Base-by-base conservation (phyloP, 2,113 vertebrate species). In the Glareola pratincola region DNA sequence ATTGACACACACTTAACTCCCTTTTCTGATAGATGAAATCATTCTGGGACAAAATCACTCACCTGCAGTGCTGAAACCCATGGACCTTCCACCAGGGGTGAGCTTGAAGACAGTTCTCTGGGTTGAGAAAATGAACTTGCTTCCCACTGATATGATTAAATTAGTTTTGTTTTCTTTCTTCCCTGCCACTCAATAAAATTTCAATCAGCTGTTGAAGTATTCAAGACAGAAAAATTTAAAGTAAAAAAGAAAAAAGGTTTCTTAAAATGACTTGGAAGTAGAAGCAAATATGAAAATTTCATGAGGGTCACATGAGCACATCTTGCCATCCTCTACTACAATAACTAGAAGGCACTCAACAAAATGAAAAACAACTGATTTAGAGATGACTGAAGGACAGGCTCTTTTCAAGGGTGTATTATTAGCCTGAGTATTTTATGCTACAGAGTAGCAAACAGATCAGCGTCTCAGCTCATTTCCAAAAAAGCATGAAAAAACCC, bases 1-100 rank as follows among this genome's bases (percentile, higher is more conserved):
- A 96, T 20, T 97, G 96, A 91, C 90, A 92, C 94, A 91, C 72
- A n/a, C 78, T 98, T 96, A 90, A 93, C 81, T 97, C 80, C 76
- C 73, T 94, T 93, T 92, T 95, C 71, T 94, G 73, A 82, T 43
- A 82, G 68, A 63, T 36, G 4, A 95, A 91, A 90, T 82, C 36
- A 82, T 82, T 76, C 53, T 39, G 39, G 57, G 51, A 23, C 64
- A 75, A 63, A 60, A 73, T 62, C 37, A 29, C 48, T 89, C 89
- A 93, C 74, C 50, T 81, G 45, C 56, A 60, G 69, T 27, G 66
- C 74, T 94, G 68, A 97, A 96, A 92, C 59, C 90, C 78, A 74
- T 1, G 2, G 84, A 69, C 37, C 14, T 90, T 79, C 72, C 67
- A 68, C 78, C 64, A 47, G 45, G 45, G 15, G 9, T 62, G 59